Base-by-base conservation (phyloP, 1,140 invertebrate species). In the Dendrolimus kikuchii region DNA sequence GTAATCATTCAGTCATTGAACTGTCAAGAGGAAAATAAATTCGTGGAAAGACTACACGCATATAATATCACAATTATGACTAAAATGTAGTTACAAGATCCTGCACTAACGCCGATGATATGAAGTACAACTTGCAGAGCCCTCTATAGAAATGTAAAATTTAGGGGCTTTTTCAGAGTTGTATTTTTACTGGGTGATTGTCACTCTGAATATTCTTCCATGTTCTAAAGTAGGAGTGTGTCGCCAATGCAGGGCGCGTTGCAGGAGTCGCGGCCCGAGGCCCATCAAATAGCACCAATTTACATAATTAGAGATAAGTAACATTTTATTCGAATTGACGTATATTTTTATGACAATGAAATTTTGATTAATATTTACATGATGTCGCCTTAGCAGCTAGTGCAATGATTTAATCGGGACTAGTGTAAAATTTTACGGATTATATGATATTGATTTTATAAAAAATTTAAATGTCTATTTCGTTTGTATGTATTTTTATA, bases 331-430 rank as follows among this genome's bases (percentile, higher is more conserved):
- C 23, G 23, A 23, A 23, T 23, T n/a, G 3, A 23, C 23, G 23
- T 23, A 23, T 23, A 23, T 23, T 23, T 23, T 23, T 23, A 23
- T 23, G 67, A 66, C 69, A 45, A 44, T 9, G 36, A 71, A 51
- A 70, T 72, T 80, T 80, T 60, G 65, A 76, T 63, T 60, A 53
- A 68, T 66, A 59, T 69, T 58, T 67, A 72, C 56, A 60, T 55
- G 36, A 64, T 62, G 55, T 75, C 71, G 76, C 77, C 79, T 80
- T 80, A 81, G 77, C 77, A 78, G 76, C 76, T 79, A 82, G 74
- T 75, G 71, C 71, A 80, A 72, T 74, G 62, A 64, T 67, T 66
- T 50, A 6, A 41, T 10, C 39, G 40, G 23, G 43, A 5, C n/a
- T 7, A 9, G 5, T 45, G n/a, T 45, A 45, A 8, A 45, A 45